Percentiles rank a stretch among this genome's conserved stretches.
Conservation (phyloP, 2,797 vertebrate species). For the Odontamblyopus rebecca region DNA sequence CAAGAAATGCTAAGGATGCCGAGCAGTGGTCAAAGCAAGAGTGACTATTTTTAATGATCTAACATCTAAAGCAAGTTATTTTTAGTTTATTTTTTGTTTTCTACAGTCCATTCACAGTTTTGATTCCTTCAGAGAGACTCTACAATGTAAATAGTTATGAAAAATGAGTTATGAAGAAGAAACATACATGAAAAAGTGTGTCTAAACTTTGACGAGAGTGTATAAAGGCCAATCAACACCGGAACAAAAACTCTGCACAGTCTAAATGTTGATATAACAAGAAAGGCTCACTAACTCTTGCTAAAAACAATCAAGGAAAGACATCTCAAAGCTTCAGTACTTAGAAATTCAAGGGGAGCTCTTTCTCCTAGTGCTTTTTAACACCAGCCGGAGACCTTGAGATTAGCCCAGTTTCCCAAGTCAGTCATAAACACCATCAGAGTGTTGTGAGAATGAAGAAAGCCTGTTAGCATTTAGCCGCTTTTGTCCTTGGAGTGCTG, state of each 20-base stretch:
- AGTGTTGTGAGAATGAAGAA: conserved; percentile 33
- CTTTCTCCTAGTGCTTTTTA: conserved; percentile 19
- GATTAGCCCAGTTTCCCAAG: conserved; percentile 29
- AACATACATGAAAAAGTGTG: too few species aligned
- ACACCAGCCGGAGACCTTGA: conserved; percentile 26
- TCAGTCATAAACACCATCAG: conserved; percentile 34
- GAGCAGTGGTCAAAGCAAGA: too few species aligned
- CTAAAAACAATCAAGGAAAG: conserved; percentile 2
- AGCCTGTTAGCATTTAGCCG: conserved; percentile 30
- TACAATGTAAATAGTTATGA: too few species aligned
- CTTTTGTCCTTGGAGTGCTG: conserved; percentile 29
- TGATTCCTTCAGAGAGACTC: too few species aligned
- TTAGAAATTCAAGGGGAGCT: neutral
- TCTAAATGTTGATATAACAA: neutral
- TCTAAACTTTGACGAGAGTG: too few species aligned
- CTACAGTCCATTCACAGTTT: too few species aligned
- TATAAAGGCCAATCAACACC: neutral
- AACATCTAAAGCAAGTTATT: too few species aligned
- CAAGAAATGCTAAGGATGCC: too few species aligned
- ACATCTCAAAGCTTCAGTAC: conserved; percentile 1
- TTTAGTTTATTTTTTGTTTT: too few species aligned
- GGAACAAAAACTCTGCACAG: neutral
- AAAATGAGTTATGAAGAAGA: too few species aligned
- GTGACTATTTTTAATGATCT: too few species aligned
- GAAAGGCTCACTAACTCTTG: neutral